A percentile compares a stretch with the other conserved stretches of the same genome.
These are phyloP conservation scores for Argyra leucocephala DNA, from an alignment of 2,888 invertebrate genomes.

Conservation along the genomic window DNA sequence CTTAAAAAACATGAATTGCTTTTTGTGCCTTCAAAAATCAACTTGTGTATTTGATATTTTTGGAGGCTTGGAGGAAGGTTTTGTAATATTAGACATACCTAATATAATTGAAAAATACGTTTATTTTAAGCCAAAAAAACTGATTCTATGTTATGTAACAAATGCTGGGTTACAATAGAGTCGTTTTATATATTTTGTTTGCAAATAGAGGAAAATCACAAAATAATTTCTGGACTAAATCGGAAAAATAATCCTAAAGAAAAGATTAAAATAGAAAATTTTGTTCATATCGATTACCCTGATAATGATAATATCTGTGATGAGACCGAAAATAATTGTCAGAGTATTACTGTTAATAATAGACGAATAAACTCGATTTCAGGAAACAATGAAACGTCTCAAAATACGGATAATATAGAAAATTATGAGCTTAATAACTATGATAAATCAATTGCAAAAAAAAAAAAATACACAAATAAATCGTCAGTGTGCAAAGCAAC, in stretches of 20 bases:
- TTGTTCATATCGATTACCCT: neutral
- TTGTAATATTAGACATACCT: neutral
- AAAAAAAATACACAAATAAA: neutral
- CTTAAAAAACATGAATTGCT: neutral
- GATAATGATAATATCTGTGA: no score
- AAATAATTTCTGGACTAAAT: neutral
- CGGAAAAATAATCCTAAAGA: neutral
- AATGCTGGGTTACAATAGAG: constrained; percentile 37
- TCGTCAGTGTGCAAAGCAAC: neutral
- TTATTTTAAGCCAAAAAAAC: neutral
- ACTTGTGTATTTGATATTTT: neutral
- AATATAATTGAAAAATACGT: neutral
- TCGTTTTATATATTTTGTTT: constrained; percentile 38
- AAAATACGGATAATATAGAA: no score
- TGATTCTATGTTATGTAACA: no score
- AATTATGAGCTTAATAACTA: neutral
- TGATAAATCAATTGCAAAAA: neutral
- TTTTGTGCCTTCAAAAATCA: neutral
- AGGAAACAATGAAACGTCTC: no score
- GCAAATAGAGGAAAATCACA: constrained; percentile 36
- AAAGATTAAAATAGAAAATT: neutral
- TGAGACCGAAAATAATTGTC: no score
- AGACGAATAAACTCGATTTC: no score
- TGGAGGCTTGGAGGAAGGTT: neutral
- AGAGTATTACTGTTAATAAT: no score